These are phyloP conservation scores for Hesperophylax magnus DNA, from an alignment of 1,140 invertebrate species.

Conservation along the genomic window DNA sequence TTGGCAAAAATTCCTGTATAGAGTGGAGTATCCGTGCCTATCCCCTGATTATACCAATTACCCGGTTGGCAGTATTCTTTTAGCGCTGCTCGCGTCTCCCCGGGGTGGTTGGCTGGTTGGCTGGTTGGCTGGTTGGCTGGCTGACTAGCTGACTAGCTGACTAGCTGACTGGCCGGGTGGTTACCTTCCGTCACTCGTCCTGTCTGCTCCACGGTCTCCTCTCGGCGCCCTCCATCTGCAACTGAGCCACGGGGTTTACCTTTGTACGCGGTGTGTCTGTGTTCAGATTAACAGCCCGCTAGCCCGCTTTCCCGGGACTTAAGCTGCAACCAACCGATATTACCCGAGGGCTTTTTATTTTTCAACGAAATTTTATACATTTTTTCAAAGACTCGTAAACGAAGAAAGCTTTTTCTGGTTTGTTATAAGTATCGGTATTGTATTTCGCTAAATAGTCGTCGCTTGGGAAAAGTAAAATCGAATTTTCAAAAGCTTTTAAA, in stretches of 20 bases:
- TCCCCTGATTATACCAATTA: constrained; percentile 58
- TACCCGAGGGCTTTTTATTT: constrained; percentile 14
- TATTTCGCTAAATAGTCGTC: constrained; percentile 1
- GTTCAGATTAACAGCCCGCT: background rate
- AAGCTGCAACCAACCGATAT: constrained; percentile 15
- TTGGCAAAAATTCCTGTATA: constrained; percentile 54
- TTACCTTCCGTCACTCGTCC: constrained; percentile 34
- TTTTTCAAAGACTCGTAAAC: constrained; percentile 23
- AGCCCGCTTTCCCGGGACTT: background rate
- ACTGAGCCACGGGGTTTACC: background rate
- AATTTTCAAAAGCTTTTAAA: constrained; percentile 14
- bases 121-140: too few relatives aligned
- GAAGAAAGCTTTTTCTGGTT: constrained; percentile 1
- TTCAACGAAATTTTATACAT: background rate
- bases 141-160: too few relatives aligned
- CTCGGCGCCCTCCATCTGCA: background rate
- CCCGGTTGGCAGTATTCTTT: constrained; percentile 56
- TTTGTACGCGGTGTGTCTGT: constrained; percentile 3
- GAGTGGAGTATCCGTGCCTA: constrained; percentile 49
- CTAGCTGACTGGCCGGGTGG: too few relatives aligned
- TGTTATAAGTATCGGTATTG: background rate
- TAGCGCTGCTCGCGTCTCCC: background rate
- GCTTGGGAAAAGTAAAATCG: background rate
- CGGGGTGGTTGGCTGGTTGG: too few relatives aligned
- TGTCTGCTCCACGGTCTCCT: background rate